Evolutionary conservation across 2,113 vertebrate genomes (phyloP), one percentile per base, ranked within the genome.

Genomic region (Pterocles burchelli): DNA sequence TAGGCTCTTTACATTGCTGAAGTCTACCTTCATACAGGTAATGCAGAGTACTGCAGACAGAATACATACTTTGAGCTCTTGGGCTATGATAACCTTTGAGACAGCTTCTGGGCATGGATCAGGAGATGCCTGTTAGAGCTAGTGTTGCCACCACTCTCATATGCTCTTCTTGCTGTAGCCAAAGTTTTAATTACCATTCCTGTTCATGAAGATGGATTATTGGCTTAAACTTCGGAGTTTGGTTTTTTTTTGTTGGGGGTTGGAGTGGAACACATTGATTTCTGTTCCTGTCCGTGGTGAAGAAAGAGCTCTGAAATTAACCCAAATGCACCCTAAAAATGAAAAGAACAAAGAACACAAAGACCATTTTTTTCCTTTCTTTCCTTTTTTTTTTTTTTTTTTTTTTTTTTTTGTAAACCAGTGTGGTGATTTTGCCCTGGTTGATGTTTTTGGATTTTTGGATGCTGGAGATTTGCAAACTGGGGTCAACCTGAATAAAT

Each of bases 371-470:
- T 85, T 85, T 5, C 8, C 49, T 45, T 26, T 34, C 41, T 29
- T 7, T 29, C 5, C 14, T 52, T 29, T 51, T 8, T 25, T 25
- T 21, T 62, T 9, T 24, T 29, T 36, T 59, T 41, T n/a, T n/a
- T n/a, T 22, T 48, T 34, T 43, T 55, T 16, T 9, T 19, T 21
- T 25, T 2, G 24, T 61, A 58, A 67, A 7, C 7, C 41, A 66
- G 3, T 65, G 41, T 5, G 73, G 14, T 82, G 36, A 72, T 89
- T 97, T 92, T 91, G 31, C 19, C 7, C 19, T 76, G 58, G 80
- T 43, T 91, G 49, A 75, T 65, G 14, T 19, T 93, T 88, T 97
- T 87, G 34, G 80, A 89, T 19, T 93, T 88, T 97, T 87, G 34
- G 80, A 89, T 59, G 45, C 34, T 76, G 75, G 31, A 68, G 11